Base-by-base conservation (phyloP, 2,113 vertebrate genomes). In the Cottus gobio region DNA sequence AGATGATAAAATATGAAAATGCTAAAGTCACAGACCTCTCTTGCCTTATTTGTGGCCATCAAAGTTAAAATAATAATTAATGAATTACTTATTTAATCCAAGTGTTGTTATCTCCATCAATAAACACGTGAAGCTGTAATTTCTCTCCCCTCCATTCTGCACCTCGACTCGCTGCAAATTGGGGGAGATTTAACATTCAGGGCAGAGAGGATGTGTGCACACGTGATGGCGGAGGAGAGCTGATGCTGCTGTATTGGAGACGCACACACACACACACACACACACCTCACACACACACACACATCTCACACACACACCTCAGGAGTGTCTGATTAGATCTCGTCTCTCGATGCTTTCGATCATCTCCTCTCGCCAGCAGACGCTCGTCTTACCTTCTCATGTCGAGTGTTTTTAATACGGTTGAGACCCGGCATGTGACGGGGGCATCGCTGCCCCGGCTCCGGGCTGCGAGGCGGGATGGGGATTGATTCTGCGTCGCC, bases 301-400 rank as follows among this genome's bases (percentile, higher is more conserved):
- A 56, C 48, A n/a, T 61, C 2, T 24, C 1, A 5, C 60, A 12
- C 18, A 13, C 31, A 30, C 67, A 24, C 74, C 18, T 71, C 57
- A 31, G 66, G 60, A 8, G 56, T 16, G 72, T 71, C 54, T 81
- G 85, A 85, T 87, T 77, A 70, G 48, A 84, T 79, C 54, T 77
- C 8, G 22, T 65, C 58, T 71, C 4, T 11, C 6, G 77, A 48
- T 77, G 83, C 42, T 24, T 79, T 74, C 9, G 39, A 74, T 84
- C 74, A 72, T 64, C 72, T 56, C 42, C 18, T 82, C 67, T 2
- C 79, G 4, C 12, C 42, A 22, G 36, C 69, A 24, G 37, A 44
- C 22, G 72, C 61, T 6, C 66, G 70, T 26, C 28, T 0, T 30
- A 62, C 68, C 63, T 1, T 52, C 68, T 86, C 56, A 5, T 64